phyloP scores from a whole-genome alignment of 2,113 vertebrate genomes.

The Oryctolagus cuniculus region DNA sequence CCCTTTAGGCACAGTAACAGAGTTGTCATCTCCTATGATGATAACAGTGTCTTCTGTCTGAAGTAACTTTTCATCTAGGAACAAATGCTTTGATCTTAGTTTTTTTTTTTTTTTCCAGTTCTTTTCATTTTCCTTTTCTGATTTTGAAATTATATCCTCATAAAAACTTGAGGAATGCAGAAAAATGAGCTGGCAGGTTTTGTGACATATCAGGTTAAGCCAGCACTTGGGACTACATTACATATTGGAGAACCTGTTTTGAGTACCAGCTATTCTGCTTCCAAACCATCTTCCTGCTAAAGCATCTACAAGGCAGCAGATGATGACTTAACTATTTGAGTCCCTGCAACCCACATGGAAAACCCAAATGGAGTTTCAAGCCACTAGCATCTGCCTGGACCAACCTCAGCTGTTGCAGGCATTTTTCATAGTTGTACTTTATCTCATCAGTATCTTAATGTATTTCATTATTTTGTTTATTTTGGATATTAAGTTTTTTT shows the following conservation, averaged over 20 bases:
- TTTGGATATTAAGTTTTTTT: constrained; percentile 8
- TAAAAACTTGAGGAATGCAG: constrained; percentile 1
- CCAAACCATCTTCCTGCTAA: no score
- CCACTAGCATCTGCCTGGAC: no score
- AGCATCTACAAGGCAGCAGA: no score
- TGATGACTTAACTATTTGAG: no score
- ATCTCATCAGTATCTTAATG: constrained; percentile 15
- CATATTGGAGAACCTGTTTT: no score
- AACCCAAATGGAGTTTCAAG: no score
- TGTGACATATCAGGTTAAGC: no score
- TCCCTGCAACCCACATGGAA: no score
- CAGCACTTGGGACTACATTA: no score
- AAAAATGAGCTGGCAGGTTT: background rate
- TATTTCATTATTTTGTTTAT: constrained; percentile 45
- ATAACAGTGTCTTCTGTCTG: background rate
- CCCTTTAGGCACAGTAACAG: background rate
- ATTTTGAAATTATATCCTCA: constrained; percentile 11
- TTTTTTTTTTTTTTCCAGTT: background rate
- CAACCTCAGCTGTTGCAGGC: no score
- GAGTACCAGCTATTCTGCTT: no score
- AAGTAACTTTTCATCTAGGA: background rate
- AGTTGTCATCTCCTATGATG: no score
- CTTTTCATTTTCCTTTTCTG: constrained; percentile 3
- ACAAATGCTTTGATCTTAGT: background rate
- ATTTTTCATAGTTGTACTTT: constrained; percentile 31